Conservation (phyloP, 1,140 invertebrate genomes). For the Melanaphis sacchari region DNA sequence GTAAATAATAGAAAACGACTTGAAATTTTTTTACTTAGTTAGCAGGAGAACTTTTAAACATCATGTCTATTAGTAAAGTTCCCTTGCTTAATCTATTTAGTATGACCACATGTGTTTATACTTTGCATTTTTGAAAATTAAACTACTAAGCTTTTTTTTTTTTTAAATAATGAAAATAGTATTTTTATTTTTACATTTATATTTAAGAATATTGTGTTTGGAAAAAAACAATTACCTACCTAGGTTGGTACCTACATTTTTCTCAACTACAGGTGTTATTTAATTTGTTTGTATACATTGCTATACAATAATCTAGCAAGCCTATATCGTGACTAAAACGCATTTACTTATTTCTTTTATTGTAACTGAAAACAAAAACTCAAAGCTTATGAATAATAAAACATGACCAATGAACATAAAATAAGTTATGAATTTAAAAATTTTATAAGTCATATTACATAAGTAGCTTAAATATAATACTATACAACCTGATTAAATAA, state of each 20-base stretch:
- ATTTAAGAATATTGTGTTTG: neutral
- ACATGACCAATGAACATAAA: neutral
- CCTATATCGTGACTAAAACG: conserved; percentile 3
- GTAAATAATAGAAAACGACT: neutral
- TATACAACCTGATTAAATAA: neutral
- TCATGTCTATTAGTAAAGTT: neutral
- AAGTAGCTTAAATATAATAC: neutral
- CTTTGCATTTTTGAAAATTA: neutral
- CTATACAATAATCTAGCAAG: neutral
- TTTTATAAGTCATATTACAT: neutral
- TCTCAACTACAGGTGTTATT: conserved; percentile 30
- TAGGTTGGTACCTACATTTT: neutral
- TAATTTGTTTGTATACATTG: neutral
- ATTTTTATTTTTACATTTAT: neutral
- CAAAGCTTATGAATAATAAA: neutral
- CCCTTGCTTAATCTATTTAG: neutral
- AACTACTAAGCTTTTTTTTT: too few relatives aligned
- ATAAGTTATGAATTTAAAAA: neutral
- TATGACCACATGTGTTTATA: neutral
- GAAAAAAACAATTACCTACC: neutral
- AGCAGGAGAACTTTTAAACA: neutral
- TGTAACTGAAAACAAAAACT: neutral
- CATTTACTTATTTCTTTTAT: neutral
- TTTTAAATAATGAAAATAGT: neutral
- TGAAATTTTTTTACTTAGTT: neutral